These are phyloP conservation scores for Dipodomys spectabilis DNA, from an alignment of 2,113 vertebrate species.

Conservation along the genomic window DNA sequence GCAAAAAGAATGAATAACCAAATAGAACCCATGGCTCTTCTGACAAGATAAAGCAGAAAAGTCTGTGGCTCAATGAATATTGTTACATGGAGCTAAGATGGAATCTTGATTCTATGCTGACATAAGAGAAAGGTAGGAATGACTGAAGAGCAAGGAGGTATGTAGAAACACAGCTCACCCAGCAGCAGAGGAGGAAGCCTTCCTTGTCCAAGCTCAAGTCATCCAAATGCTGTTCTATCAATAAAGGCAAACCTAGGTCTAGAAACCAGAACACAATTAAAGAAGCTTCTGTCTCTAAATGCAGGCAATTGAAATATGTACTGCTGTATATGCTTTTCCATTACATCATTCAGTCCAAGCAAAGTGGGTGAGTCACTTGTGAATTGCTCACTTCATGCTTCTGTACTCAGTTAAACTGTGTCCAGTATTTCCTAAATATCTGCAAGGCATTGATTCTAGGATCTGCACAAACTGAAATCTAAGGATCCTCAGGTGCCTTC, in stretches of 20 bases:
- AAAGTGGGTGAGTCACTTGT: no score
- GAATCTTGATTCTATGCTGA: not conserved
- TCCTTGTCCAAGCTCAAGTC: not conserved
- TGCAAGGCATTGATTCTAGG: not conserved
- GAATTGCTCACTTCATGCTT: not conserved
- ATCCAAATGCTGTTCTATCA: not conserved
- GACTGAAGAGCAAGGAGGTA: not conserved
- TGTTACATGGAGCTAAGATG: not conserved
- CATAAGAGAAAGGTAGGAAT: not conserved
- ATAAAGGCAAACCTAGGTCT: not conserved
- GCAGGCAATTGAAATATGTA: not conserved
- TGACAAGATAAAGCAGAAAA: not conserved
- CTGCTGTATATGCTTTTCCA: not conserved
- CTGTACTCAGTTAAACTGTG: not conserved
- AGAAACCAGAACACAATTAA: not conserved
- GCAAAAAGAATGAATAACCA: not conserved
- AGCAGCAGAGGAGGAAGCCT: not conserved
- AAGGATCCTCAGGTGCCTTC: no score
- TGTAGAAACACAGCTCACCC: no score
- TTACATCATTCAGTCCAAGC: not conserved
- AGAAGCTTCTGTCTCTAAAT: not conserved
- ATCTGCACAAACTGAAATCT: no score
- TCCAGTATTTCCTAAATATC: no score
- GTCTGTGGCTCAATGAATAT: not conserved
- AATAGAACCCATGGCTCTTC: not conserved